These are phyloP conservation scores for Dascyllus trimaculatus DNA, from an alignment of 2,113 vertebrate genomes.

Conservation along the genomic window DNA sequence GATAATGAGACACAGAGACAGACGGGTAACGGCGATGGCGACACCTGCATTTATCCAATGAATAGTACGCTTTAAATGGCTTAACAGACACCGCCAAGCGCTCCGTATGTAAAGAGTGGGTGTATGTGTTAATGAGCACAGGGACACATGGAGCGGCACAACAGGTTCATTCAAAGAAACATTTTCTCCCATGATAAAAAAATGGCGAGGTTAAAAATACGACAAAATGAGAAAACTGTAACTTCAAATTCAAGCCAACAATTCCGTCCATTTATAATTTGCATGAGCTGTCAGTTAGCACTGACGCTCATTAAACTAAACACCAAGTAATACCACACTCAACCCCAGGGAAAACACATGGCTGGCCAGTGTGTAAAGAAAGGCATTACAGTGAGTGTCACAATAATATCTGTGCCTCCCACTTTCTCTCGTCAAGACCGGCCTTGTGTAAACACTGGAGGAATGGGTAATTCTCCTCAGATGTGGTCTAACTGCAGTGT, in stretches of 20 bases:
- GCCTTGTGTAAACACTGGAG: slow-evolving; percentile 83
- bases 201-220: background rate
- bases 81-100: slow-evolving; percentile 36
- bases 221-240: slow-evolving; percentile 21
- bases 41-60: slow-evolving; percentile 62
- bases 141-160: slow-evolving; percentile 32
- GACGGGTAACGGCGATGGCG: slow-evolving; percentile 7
- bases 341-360: slow-evolving; percentile 76
- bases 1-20: slow-evolving; percentile 58
- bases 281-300: slow-evolving; percentile 67
- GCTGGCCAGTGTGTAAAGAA: slow-evolving; percentile 51
- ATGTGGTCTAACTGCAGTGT: slow-evolving; percentile 78
- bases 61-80: slow-evolving; percentile 45
- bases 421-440: slow-evolving; percentile 70
- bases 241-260: slow-evolving; percentile 24
- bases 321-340: slow-evolving; percentile 71
- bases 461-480: slow-evolving; percentile 82
- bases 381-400: slow-evolving; percentile 77
- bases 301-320: slow-evolving; percentile 74
- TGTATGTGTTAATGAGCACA: slow-evolving; percentile 49
- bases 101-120: slow-evolving; percentile 59
- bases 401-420: slow-evolving; percentile 76
- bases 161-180: slow-evolving; percentile 38
- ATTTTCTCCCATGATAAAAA: background rate
- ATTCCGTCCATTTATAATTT: slow-evolving; percentile 52